A percentile compares a stretch with the other conserved stretches of the same genome.
Conservation (phyloP, 1,140 invertebrate species). For the Lucilia cuprina region DNA sequence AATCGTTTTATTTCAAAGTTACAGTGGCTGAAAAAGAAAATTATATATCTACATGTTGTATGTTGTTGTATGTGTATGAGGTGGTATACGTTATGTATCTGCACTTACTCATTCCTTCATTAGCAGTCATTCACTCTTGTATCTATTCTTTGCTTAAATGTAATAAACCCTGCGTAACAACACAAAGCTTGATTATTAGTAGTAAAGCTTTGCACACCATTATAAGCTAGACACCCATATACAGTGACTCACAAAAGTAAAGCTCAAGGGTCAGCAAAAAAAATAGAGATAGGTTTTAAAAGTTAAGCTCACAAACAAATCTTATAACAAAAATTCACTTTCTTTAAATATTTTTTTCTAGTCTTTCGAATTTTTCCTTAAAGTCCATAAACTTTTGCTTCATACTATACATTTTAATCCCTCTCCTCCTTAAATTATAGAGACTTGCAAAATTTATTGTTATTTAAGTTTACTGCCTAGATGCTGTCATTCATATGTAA, state of each 20-base stretch:
- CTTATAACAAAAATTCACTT: too few species aligned
- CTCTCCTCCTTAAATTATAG: not conserved
- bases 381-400: too few species aligned
- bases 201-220: constrained; percentile 13
- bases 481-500: not conserved
- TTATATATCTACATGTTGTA: not conserved
- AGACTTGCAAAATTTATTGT: not conserved
- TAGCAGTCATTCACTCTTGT: not conserved
- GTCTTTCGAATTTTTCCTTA: too few species aligned
- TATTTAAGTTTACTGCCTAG: not conserved
- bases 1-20: constrained; percentile 19
- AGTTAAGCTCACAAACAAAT: too few species aligned
- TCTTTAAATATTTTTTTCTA: too few species aligned
- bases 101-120: not conserved
- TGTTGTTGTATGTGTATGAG: not conserved
- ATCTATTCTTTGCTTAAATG: not conserved
- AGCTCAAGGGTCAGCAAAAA: too few species aligned
- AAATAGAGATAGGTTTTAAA: too few species aligned
- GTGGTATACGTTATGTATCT: not conserved
- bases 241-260: not conserved
- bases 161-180: constrained; percentile 1
- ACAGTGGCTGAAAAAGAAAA: constrained; percentile 18
- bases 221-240: not conserved
- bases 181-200: not conserved
- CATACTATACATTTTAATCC: too few species aligned